Evolutionary conservation across 2,888 invertebrate species (phyloP).

Genomic region (Entomobrya multifasciata): DNA sequence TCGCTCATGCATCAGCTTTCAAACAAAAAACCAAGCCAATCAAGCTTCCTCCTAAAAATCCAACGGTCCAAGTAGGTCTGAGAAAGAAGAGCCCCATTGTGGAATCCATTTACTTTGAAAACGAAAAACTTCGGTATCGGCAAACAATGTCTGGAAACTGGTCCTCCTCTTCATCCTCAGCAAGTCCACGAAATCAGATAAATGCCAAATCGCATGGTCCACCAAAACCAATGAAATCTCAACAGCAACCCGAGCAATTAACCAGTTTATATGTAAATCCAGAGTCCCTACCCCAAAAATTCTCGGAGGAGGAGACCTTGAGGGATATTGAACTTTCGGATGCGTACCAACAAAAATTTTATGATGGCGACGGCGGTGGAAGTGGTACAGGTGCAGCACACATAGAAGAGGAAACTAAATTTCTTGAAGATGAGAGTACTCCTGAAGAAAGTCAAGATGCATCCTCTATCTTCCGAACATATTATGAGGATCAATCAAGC

Average conservation of each 20-base stretch:
- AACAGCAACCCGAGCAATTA: too few relatives aligned
- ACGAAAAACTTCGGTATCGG: background rate
- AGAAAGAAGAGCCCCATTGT: background rate
- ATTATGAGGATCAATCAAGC: background rate
- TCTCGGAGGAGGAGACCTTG: background rate
- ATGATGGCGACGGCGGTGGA: background rate
- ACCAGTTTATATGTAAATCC: too few relatives aligned
- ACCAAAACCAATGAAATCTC: too few relatives aligned
- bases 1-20: background rate
- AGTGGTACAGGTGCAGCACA: too few relatives aligned
- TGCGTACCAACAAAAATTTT: background rate
- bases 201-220: background rate
- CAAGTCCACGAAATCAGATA: background rate
- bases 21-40: background rate
- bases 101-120: slow-evolving; percentile 41
- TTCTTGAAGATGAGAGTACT: background rate
- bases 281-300: background rate
- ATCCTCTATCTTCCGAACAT: background rate
- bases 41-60: too few relatives aligned
- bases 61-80: too few relatives aligned
- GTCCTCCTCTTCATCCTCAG: background rate
- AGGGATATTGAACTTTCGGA: background rate
- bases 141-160: background rate
- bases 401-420: background rate
- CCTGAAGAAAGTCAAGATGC: slow-evolving; percentile 30